Evolutionary conservation across 2,113 vertebrate genomes (phyloP), one percentile per base, ranked within the genome.

Genomic region (Sitta europaea): DNA sequence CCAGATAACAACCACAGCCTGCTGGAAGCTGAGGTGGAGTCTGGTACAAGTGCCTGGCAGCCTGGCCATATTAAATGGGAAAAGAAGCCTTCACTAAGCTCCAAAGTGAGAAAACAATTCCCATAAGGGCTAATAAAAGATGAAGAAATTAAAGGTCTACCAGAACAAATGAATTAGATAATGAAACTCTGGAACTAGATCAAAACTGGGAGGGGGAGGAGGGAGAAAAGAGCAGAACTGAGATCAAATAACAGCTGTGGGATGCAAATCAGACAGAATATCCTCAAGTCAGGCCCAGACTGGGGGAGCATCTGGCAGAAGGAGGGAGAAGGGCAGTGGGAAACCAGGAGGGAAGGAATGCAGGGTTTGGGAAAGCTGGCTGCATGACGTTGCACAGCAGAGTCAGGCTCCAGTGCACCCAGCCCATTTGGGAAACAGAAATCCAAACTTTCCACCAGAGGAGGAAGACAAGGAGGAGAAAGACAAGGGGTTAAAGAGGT

Each of bases 151-250:
- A 94, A 91, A 79, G 9, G 38, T 83, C 86, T 91, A 77, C 62
- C 9, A 3, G 81, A 92, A 88, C 71, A 85, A 96, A 96, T 91
- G 76, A 91, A 95, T 96, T 92, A 76, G n/a, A 76, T 89, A 95
- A 96, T 50, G 67, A 86, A 96, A 92, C 35, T 51, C 72, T 90
- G 87, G 74, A 94, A 88, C 58, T 66, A 96, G 74, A 95, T 93
- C 81, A 95, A 96, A 96, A 90, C 77, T 58, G 36, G 74, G 62
- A 50, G n/a, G 18, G 45, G 33, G 21, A 75, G 33, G n/a, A 75
- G 47, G 29, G 40, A 5, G 57, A 59, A 50, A 75, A 62, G 3
- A 31, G 27, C 62, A 31, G 40, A 55, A 90, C 40, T 66, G n/a
- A 84, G 76, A 94, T 86, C 61, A 94, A 95, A 47, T 87, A 92